Percentiles rank a stretch among this genome's conserved stretches.
Evolutionary conservation across 1,140 invertebrate genomes (phyloP).

Genomic region (Ptiloglossa arizonensis): DNA sequence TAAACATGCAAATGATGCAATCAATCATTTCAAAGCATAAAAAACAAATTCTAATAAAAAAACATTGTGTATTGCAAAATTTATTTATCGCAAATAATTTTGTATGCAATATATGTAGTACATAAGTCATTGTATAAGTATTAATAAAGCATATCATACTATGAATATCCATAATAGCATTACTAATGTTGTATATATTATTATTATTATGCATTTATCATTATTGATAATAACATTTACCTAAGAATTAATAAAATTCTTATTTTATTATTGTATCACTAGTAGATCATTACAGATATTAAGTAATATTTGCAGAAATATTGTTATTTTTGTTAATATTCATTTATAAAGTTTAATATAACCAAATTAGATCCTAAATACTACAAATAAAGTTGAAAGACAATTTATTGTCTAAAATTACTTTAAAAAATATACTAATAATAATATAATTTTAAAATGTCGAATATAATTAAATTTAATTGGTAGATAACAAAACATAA

Average conservation of each 20-base stretch:
- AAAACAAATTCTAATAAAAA: background rate
- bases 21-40: background rate
- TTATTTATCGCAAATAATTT: conserved; percentile 40
- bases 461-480: background rate
- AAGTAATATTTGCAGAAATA: conserved; percentile 28
- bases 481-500: background rate
- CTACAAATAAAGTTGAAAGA: background rate
- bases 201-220: background rate
- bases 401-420: conserved; percentile 4
- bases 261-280: conserved; percentile 14
- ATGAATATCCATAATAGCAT: conserved; percentile 18
- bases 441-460: background rate
- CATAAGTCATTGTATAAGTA: conserved; percentile 23
- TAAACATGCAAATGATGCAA: too few species aligned
- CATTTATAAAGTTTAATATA: background rate
- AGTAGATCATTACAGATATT: conserved; percentile 13
- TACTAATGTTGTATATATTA: conserved; percentile 7
- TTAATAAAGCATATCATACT: conserved; percentile 32
- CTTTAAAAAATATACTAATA: conserved; percentile 30
- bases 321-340: background rate
- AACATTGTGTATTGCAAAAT: conserved; percentile 24
- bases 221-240: conserved; percentile 22
- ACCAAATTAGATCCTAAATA: background rate
- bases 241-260: conserved; percentile 4
- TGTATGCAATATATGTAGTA: conserved; percentile 7